A percentile compares a stretch with the other conserved stretches of the same genome.
These are phyloP conservation scores for Agrotis clavis DNA, from an alignment of 2,888 invertebrate species.

Conservation along the genomic window DNA sequence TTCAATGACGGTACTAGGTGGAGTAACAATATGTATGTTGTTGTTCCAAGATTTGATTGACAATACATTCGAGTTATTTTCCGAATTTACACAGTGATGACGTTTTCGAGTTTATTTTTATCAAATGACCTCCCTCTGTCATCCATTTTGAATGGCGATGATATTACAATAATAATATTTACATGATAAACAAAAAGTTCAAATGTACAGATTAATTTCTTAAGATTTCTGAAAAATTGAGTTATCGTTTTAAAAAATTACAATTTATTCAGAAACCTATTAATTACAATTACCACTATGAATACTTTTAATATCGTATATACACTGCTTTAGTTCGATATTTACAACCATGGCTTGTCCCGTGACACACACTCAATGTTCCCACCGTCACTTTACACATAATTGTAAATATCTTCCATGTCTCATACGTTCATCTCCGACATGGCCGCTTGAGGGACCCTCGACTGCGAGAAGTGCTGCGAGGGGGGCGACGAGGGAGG, in stretches of 20 bases:
- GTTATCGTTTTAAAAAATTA: conserved; percentile 49
- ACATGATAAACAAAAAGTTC: conserved; percentile 55
- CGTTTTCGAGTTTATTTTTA: conserved; percentile 23
- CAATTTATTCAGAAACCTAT: conserved; percentile 63
- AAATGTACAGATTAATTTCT: conserved; percentile 46
- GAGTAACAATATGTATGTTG: conserved; percentile 55
- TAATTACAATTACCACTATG: conserved; percentile 66
- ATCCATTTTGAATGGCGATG: conserved; percentile 63
- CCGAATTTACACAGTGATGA: conserved; percentile 24
- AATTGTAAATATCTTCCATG: conserved; percentile 91
- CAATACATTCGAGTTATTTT: conserved; percentile 8
- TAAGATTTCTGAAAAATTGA: conserved; percentile 53
- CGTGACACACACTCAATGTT: conserved; percentile 77
- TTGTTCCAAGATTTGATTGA: conserved; percentile 17
- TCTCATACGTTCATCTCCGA: conserved; percentile 97
- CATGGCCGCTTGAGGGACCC: conserved; percentile 95
- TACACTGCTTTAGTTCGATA: conserved; percentile 77
- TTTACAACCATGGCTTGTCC: conserved; percentile 87
- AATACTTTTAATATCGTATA: conserved; percentile 78
- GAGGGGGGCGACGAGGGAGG: conserved; percentile 85
- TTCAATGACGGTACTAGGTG: conserved; percentile 78
- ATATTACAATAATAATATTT: conserved; percentile 60
- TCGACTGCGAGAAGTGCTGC: conserved; percentile 87
- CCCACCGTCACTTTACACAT: conserved; percentile 86
- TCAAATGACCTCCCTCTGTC: conserved; percentile 33